A percentile compares a stretch with the other conserved stretches of the same genome.
phyloP scores from a whole-genome alignment of 2,888 invertebrate species.

The Pharmacophagus antenor region DNA sequence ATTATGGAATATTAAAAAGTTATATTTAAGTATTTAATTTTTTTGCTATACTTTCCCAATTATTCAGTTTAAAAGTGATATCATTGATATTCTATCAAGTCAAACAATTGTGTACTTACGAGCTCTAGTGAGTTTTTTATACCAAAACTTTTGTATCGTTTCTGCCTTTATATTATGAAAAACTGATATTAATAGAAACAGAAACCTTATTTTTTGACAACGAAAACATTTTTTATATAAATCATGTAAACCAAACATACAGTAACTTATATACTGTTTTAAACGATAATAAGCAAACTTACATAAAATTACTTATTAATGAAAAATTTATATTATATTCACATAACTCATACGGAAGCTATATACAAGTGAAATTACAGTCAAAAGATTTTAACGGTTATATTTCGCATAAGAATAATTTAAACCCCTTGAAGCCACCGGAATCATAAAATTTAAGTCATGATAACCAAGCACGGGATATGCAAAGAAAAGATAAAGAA shows the following conservation, averaged over 20 bases:
- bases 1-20: too few relatives aligned
- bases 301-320: not conserved
- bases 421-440: not conserved
- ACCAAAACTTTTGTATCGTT: not conserved
- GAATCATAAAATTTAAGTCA: constrained; percentile 2
- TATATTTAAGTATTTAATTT: too few relatives aligned
- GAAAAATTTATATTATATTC: too few relatives aligned
- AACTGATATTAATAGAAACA: not conserved
- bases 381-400: constrained; percentile 6
- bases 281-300: not conserved
- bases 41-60: too few relatives aligned
- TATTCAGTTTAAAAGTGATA: too few relatives aligned
- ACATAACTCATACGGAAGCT: not conserved
- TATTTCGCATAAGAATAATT: constrained; percentile 3
- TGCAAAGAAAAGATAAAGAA: not conserved
- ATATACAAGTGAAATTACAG: not conserved
- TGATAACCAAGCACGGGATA: not conserved
- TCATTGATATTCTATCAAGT: too few relatives aligned
- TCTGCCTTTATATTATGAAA: not conserved
- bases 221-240: too few relatives aligned
- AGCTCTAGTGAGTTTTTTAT: too few relatives aligned
- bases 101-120: too few relatives aligned
- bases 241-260: too few relatives aligned
- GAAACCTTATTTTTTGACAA: not conserved
- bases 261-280: not conserved